Evolutionary conservation across 2,888 invertebrate genomes (phyloP).

Genomic region (Agrotis clavis): DNA sequence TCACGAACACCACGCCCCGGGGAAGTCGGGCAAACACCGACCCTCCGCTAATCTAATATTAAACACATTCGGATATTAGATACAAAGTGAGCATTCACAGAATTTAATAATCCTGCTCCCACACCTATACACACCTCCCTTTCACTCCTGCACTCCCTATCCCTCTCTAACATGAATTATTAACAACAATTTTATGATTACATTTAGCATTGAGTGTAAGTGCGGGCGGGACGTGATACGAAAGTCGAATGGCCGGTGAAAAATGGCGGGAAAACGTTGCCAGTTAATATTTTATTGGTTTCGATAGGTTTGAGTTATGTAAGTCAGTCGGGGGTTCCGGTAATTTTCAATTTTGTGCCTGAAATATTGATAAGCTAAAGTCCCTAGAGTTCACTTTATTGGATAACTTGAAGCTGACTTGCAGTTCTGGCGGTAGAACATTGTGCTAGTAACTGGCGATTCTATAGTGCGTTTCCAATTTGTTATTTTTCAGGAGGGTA

Average conservation of each 20-base stretch:
- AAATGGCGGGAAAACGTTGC: conserved; percentile 87
- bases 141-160: conserved; percentile 66
- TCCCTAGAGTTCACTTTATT: conserved; percentile 70
- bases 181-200: conserved; percentile 91
- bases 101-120: conserved; percentile 90
- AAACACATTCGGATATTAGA: conserved; percentile 91
- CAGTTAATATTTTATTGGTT: conserved; percentile 90
- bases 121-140: conserved; percentile 74
- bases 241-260: conserved; percentile 85
- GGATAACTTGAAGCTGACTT: conserved; percentile 64
- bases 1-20: conserved; percentile 84
- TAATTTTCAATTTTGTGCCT: conserved; percentile 90
- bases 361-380: conserved; percentile 87
- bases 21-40: conserved; percentile 74
- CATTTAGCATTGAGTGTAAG: conserved; percentile 89
- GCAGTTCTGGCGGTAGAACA: conserved; percentile 48
- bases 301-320: conserved; percentile 90
- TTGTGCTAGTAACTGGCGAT: conserved; percentile 20
- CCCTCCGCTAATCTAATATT: conserved; percentile 90
- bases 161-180: conserved; percentile 85
- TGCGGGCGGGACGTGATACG: conserved; percentile 86
- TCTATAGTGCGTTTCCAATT: conserved; percentile 12
- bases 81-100: conserved; percentile 91
- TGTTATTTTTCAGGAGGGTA: not conserved
- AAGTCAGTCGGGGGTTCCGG: conserved; percentile 80